Base-by-base conservation (phyloP, 2,113 vertebrate species). In the Coregonus clupeaformis region DNA sequence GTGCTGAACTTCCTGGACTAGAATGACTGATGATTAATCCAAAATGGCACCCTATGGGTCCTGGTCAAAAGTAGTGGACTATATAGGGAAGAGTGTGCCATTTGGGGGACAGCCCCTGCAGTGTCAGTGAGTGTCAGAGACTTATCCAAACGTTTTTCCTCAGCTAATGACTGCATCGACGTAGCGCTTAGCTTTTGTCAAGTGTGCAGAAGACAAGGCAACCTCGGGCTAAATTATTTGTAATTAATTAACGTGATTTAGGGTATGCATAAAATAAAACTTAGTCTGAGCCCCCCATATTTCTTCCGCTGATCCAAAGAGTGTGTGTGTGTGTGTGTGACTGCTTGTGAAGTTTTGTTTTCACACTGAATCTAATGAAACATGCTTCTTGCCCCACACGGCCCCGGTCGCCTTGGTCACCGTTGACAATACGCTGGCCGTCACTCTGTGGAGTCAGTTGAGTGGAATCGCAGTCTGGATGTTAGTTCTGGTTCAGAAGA, bases 191-290 rank as follows among this genome's bases (percentile, higher is more conserved):
- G 36, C 7, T 36, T 36, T 9, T 36, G 32, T 36, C 7, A 36
- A 36, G 32, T 36, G 32, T 36, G 32, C 32, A 36, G 32, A 36
- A 36, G 36, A 36, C 7, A 36, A 36, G 22, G 29, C 36, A 20
- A 45, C 49, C 55, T 66, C 30, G 5, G 45, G 32, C 59, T 18
- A 18, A 73, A 52, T 18, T 74, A 69, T 55, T 36, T 36, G 13
- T 66, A 63, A 71, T 79, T 24, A 70, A 79, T 74, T 74, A 79
- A 42, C 45, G 25, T 60, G 47, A 47, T 81, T 32, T n/a, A 78
- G 14, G 20, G 29, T n/a, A 55, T 52, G 27, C 62, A 76, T 29
- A 69, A 57, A 70, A n/a, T 29, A 60, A 11, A 20, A 25, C 65
- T 45, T 49, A 24, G 47, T 32, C 45, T 29, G 65, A 55, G 49